Percentiles rank a stretch among this genome's conserved stretches.
phyloP scores from a whole-genome alignment of 2,113 vertebrate species.

The Xiphophorus hellerii region DNA sequence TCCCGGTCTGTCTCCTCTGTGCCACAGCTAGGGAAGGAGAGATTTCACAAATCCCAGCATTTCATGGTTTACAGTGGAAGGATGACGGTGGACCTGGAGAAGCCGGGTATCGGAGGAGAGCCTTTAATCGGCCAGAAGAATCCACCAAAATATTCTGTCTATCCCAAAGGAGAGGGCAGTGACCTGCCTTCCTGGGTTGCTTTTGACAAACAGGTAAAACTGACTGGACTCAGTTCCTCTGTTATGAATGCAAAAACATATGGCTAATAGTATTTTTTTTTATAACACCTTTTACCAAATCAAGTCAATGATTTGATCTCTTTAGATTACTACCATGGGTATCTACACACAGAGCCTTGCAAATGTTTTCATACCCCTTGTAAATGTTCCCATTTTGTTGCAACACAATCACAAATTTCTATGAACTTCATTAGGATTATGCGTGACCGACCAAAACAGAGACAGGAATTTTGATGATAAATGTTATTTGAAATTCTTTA shows the following conservation, averaged over 20 bases:
- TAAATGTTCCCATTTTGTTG: too few relatives aligned
- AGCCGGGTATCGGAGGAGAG: conserved; percentile 87
- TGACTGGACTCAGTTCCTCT: neutral
- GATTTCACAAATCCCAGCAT: conserved; percentile 90
- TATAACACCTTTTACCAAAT: too few relatives aligned
- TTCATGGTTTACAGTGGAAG: conserved; percentile 69
- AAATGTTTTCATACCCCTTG: too few relatives aligned
- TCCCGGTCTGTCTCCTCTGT: conserved; percentile 13
- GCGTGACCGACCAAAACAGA: too few relatives aligned
- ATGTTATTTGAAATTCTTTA: too few relatives aligned
- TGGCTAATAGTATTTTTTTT: neutral
- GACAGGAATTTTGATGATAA: too few relatives aligned
- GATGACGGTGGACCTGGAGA: conserved; percentile 82
- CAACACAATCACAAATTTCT: too few relatives aligned
- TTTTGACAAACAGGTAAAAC: conserved; percentile 89
- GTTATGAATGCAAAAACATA: neutral
- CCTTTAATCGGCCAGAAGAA: conserved; percentile 78
- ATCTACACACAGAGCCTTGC: too few relatives aligned
- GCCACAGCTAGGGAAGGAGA: conserved; percentile 84
- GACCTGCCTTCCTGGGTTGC: conserved; percentile 84
- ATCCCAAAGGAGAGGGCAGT: conserved; percentile 73
- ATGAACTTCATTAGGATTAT: too few relatives aligned
- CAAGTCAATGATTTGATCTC: too few relatives aligned
- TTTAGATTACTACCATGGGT: too few relatives aligned
- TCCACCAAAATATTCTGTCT: conserved; percentile 76